Evolutionary conservation across 2,113 vertebrate genomes (phyloP).

Genomic region (Takifugu bimaculatus): DNA sequence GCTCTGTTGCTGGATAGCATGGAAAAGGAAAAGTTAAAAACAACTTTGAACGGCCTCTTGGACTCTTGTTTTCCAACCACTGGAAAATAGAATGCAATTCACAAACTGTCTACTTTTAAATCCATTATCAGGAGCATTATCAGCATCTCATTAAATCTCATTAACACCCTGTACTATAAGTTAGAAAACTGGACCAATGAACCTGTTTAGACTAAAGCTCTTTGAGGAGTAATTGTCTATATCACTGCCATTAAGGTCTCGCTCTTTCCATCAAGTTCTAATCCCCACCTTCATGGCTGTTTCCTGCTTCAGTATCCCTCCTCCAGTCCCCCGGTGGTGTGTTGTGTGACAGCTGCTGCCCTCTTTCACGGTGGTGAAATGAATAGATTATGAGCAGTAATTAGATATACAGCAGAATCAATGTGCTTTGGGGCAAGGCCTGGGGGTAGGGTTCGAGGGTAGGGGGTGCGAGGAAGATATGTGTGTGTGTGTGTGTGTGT

Average conservation of each 20-base stretch:
- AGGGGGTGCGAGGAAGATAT: constrained; percentile 22
- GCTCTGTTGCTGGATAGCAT: too few species aligned
- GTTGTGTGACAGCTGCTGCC: constrained; percentile 93
- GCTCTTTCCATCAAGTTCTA: constrained; percentile 28
- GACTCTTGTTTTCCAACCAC: too few species aligned
- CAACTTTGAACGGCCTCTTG: too few species aligned
- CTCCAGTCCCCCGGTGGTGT: constrained; percentile 53
- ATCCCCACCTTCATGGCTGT: constrained; percentile 28
- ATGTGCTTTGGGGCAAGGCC: constrained; percentile 93
- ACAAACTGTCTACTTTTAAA: too few species aligned
- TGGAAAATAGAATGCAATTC: too few species aligned
- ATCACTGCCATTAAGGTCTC: constrained; percentile 14
- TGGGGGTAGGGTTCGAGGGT: constrained; percentile 84
- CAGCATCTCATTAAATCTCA: too few species aligned
- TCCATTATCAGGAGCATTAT: too few species aligned
- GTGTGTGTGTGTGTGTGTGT: constrained; percentile 2
- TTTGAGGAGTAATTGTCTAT: constrained; percentile 16
- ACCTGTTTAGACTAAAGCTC: constrained; percentile 16
- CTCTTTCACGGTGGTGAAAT: constrained; percentile 95
- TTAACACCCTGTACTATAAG: too few species aligned
- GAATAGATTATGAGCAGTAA: constrained; percentile 99
- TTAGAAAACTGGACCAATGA: constrained; percentile 16
- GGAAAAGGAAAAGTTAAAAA: too few species aligned
- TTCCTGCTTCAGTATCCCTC: constrained; percentile 30
- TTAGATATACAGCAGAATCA: constrained; percentile 99